Conservation (phyloP, 2,888 invertebrate genomes). For the Zonitis immaculata region DNA sequence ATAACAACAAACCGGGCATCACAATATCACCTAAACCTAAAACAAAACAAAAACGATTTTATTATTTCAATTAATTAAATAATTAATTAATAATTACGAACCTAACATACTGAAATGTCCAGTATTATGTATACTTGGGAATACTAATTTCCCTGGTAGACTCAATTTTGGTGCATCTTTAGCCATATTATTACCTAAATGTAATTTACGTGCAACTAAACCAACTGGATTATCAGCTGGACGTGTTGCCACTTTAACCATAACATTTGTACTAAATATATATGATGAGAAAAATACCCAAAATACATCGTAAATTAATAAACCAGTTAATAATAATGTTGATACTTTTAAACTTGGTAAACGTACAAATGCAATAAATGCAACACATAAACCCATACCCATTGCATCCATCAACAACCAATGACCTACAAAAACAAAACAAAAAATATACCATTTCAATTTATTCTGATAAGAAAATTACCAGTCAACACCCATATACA, state of each 20-base stretch:
- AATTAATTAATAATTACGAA: slow-evolving; percentile 4
- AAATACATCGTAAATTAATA: slow-evolving; percentile 94
- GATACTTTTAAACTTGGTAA: slow-evolving; percentile 95
- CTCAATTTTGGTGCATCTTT: slow-evolving; percentile 93
- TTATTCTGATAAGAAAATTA: no score
- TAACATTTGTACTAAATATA: slow-evolving; percentile 97
- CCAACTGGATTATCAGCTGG: slow-evolving; percentile 92
- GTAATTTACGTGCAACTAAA: slow-evolving; percentile 86
- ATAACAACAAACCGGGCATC: slow-evolving; percentile 92
- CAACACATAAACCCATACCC: slow-evolving; percentile 97
- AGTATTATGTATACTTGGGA: slow-evolving; percentile 93
- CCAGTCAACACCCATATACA: slow-evolving; percentile 96
- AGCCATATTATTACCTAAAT: slow-evolving; percentile 77
- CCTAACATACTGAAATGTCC: slow-evolving; percentile 97
- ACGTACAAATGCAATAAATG: slow-evolving; percentile 94
- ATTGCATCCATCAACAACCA: slow-evolving; percentile 99
- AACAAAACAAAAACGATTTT: slow-evolving; percentile 13
- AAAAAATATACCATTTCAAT: background rate
- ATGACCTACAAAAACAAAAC: slow-evolving; percentile 56
- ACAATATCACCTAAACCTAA: slow-evolving; percentile 74
- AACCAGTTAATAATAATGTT: slow-evolving; percentile 86
- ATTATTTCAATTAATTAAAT: no score
- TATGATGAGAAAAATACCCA: slow-evolving; percentile 99
- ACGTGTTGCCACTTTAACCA: slow-evolving; percentile 88
- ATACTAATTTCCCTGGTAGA: slow-evolving; percentile 93